phyloP scores from a whole-genome alignment of 53 echinoderm and acorn worm genomes.

The Mesocentrotus franciscanus region DNA sequence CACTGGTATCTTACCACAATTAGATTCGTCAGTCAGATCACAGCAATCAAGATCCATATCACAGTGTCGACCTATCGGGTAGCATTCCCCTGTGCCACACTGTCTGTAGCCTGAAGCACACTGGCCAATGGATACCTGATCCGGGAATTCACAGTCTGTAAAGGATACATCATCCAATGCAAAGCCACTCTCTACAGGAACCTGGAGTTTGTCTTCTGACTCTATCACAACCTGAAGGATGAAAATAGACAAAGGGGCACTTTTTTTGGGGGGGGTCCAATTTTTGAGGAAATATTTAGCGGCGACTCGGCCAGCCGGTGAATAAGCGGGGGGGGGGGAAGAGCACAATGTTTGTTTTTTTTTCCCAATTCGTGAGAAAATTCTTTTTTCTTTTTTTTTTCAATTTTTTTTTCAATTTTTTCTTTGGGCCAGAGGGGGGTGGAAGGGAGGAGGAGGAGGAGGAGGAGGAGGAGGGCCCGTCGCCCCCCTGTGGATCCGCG shows the following conservation, averaged over 20 bases:
- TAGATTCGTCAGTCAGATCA: slow-evolving; percentile 79
- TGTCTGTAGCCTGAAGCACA: slow-evolving; percentile 67
- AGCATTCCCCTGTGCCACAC: slow-evolving; percentile 79
- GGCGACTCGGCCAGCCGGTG: too few relatives aligned
- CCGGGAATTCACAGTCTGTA: slow-evolving; percentile 75
- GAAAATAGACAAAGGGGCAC: neutral
- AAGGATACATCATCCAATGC: slow-evolving; percentile 90
- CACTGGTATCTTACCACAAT: neutral
- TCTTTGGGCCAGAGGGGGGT: too few relatives aligned
- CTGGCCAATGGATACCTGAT: slow-evolving; percentile 25
- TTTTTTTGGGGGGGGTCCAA: too few relatives aligned
- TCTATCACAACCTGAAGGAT: slow-evolving; percentile 76
- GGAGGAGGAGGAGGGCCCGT: too few relatives aligned
- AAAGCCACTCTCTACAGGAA: slow-evolving; percentile 80
- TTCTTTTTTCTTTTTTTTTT: too few relatives aligned
- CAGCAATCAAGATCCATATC: slow-evolving; percentile 85
- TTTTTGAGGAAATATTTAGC: too few relatives aligned
- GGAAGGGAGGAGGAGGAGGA: too few relatives aligned
- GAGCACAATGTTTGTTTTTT: too few relatives aligned
- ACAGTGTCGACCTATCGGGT: slow-evolving; percentile 67
- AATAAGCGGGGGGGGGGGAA: too few relatives aligned
- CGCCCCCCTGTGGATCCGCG: too few relatives aligned
- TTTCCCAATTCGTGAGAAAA: too few relatives aligned
- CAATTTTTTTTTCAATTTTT: too few relatives aligned
- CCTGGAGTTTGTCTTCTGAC: slow-evolving; percentile 71